These are phyloP conservation scores for Spea multiplicata DNA, from an alignment of 2,113 vertebrate genomes.

Conservation along the genomic window DNA sequence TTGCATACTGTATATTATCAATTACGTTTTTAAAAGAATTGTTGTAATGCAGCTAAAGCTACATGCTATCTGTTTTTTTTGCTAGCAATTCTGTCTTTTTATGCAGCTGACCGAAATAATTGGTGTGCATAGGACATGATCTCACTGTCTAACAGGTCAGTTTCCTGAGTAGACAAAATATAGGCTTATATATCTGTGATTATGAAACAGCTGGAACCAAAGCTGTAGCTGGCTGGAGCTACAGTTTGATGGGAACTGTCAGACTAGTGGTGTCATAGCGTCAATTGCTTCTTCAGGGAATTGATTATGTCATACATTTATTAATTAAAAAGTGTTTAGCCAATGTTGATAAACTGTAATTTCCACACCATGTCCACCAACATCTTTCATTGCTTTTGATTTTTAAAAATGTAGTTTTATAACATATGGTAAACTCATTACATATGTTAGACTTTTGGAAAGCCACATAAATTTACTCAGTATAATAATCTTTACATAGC, in stretches of 20 bases:
- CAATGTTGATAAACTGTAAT: too few species aligned
- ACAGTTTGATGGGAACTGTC: not conserved
- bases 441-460: too few species aligned
- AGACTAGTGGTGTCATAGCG: conserved; percentile 3
- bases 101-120: not conserved
- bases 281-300: not conserved
- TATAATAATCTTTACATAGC: too few species aligned
- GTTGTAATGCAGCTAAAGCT: too few species aligned
- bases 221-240: not conserved
- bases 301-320: too few species aligned
- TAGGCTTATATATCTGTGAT: not conserved
- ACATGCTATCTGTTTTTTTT: too few species aligned
- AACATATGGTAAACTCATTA: too few species aligned
- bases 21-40: too few species aligned
- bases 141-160: conserved; percentile 1
- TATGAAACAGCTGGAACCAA: conserved; percentile 11
- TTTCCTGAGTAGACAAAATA: not conserved
- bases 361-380: too few species aligned
- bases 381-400: not conserved
- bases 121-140: not conserved
- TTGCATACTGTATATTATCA: too few species aligned
- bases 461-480: too few species aligned
- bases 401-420: not conserved
- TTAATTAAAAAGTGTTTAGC: too few species aligned
- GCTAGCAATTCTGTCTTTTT: not conserved